These are phyloP conservation scores for Zaprionus bogoriensis DNA, from an alignment of 2,888 invertebrate genomes.

Conservation along the genomic window DNA sequence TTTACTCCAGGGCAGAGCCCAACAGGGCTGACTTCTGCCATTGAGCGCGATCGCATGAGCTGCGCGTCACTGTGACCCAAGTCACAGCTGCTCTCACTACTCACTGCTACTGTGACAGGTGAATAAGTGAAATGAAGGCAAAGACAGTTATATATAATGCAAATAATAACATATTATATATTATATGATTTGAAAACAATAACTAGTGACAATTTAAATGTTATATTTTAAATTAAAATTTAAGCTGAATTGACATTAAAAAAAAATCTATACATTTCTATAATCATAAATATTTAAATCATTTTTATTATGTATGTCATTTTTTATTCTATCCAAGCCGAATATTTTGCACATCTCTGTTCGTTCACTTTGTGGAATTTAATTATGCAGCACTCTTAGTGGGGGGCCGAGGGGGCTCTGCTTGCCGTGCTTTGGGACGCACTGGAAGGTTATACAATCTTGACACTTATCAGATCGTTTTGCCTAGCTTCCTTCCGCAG, in stretches of 20 bases:
- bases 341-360: constrained; percentile 39
- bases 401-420: constrained; percentile 1
- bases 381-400: constrained; percentile 47
- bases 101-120: too few relatives aligned
- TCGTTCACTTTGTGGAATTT: constrained; percentile 46
- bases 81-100: neutral
- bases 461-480: constrained; percentile 78
- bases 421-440: constrained; percentile 43
- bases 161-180: too few relatives aligned
- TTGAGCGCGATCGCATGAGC: constrained; percentile 24
- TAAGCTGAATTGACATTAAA: too few relatives aligned
- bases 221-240: neutral
- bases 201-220: too few relatives aligned
- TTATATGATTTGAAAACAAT: too few relatives aligned
- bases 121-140: too few relatives aligned
- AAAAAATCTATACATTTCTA: neutral
- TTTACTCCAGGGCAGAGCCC: constrained; percentile 45
- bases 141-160: too few relatives aligned
- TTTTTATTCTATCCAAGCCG: neutral
- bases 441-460: constrained; percentile 75
- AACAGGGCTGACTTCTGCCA: constrained; percentile 35
- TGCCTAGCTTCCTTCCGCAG: constrained; percentile 72
- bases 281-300: neutral
- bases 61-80: constrained; percentile 37
- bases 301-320: neutral